These are phyloP conservation scores for Lasioglossum zephyrum DNA, from an alignment of 2,888 invertebrate species.

Conservation along the genomic window DNA sequence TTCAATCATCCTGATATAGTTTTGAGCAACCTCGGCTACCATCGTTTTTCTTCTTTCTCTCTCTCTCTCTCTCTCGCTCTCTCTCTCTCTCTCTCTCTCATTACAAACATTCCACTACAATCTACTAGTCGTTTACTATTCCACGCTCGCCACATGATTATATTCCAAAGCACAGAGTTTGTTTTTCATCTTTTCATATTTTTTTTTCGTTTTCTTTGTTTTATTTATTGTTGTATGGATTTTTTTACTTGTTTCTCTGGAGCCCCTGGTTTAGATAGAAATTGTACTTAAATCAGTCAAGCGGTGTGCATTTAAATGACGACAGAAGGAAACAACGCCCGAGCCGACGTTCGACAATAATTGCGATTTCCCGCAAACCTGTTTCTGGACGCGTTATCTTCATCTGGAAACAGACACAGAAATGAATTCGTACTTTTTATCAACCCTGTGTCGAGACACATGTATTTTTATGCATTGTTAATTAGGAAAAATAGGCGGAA, in stretches of 20 bases:
- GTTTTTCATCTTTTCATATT: not conserved
- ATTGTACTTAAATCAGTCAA: slow-evolving; percentile 76
- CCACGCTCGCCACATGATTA: slow-evolving; percentile 64
- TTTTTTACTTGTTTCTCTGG: slow-evolving; percentile 44
- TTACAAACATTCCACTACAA: slow-evolving; percentile 36
- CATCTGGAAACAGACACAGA: slow-evolving; percentile 71
- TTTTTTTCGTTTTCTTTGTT: not conserved
- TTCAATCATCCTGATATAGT: slow-evolving; percentile 34
- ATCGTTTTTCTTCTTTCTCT: not conserved
- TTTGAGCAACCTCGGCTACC: slow-evolving; percentile 52
- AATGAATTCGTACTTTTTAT: no score
- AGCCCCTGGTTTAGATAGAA: slow-evolving; percentile 59
- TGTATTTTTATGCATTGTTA: no score
- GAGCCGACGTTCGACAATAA: slow-evolving; percentile 71
- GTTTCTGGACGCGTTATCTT: slow-evolving; percentile 72
- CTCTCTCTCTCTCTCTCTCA: not conserved
- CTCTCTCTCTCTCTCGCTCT: not conserved
- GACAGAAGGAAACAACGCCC: slow-evolving; percentile 76
- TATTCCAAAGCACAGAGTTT: slow-evolving; percentile 68
- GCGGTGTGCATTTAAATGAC: slow-evolving; percentile 75
- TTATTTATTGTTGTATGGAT: not conserved
- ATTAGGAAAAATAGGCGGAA: no score
- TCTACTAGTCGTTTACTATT: slow-evolving; percentile 63
- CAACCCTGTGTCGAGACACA: no score
- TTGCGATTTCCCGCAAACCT: slow-evolving; percentile 64